Percentiles rank a stretch among this genome's conserved stretches.
These are phyloP conservation scores for Drosophila meridionalis DNA, from an alignment of 2,888 invertebrate species.

Conservation along the genomic window DNA sequence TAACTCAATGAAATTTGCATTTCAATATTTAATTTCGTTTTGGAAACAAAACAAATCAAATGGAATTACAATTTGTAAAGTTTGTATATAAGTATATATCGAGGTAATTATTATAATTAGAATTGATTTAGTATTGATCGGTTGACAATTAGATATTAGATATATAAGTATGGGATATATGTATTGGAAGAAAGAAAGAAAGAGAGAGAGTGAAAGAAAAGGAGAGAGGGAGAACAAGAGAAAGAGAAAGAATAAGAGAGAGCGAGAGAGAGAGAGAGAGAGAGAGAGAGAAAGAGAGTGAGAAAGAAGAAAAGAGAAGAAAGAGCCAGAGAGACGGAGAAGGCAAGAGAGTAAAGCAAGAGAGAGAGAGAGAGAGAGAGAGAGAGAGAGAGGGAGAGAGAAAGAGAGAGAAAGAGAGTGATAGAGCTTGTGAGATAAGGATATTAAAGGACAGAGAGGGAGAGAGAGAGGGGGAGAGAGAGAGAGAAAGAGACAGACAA, in stretches of 20 bases:
- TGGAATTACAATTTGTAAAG: background rate
- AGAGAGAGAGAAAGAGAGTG: background rate
- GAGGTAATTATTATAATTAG: conserved; percentile 2
- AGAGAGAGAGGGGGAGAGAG: no score
- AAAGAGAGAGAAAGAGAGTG: no score
- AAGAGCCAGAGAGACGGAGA: no score
- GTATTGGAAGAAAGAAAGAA: no score
- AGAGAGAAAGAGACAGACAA: no score
- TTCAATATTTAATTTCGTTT: conserved; percentile 43
- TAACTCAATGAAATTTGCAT: conserved; percentile 6
- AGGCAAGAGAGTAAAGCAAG: background rate
- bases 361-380: no score
- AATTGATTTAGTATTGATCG: conserved; percentile 3
- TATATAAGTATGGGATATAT: no score
- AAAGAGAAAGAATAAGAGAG: no score
- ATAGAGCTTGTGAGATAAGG: no score
- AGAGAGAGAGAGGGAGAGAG: no score
- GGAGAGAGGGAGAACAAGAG: background rate
- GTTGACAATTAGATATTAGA: conserved; percentile 2
- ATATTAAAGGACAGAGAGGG: no score
- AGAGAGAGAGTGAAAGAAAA: background rate
- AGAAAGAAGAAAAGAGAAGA: background rate
- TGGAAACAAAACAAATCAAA: conserved; percentile 11
- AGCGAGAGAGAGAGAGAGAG: no score
- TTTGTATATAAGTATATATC: background rate